Base-by-base conservation (phyloP, 1,140 invertebrate genomes). In the Acromyrmex echinatior region DNA sequence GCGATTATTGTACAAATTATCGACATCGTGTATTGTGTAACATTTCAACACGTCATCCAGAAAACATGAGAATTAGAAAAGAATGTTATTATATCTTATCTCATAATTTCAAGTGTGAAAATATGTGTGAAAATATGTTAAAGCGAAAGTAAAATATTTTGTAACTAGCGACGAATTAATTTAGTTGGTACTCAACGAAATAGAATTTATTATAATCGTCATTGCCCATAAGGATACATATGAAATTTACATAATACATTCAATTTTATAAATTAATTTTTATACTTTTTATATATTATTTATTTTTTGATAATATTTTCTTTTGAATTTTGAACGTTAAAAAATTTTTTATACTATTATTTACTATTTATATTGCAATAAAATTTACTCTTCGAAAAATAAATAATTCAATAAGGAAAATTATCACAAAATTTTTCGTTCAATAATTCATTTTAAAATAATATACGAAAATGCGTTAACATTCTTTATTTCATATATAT, bases 1-100 rank as follows among this genome's bases (percentile, higher is more conserved):
- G 73, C 21, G 53, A 79, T 31, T 74, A 86, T 63, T 63, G 60
- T 45, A 77, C 71, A 79, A 79, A 58, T 18, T 65, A 39, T 31
- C 53, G 49, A 77, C 28, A 35, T 18, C n/a, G 31, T 2, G 49
- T 56, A 73, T 60, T 79, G 49, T 73, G 65, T 82, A 58, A 78
- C 28, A 45, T 62, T 70, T 86, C 70, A 21, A 58, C 0, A 68
- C n/a, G 53, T 73, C 28, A 74, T 9, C 21, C 16, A 7, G 39
- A 21, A 70, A 56, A 58, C 28, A 28, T 12, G 21, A 66, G 18
- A 66, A 21, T 81, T 71, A 60, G 35, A 39, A 45, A 45, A 70
- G 60, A 25, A 58, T n/a, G 28, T 2, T 82, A n/a, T 70, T 70
- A 7, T 81, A 53, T 18, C 35, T 56, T 53, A 65, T 74, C 60